phyloP scores from a whole-genome alignment of 2,113 vertebrate genomes.

The Litocranius walleri region DNA sequence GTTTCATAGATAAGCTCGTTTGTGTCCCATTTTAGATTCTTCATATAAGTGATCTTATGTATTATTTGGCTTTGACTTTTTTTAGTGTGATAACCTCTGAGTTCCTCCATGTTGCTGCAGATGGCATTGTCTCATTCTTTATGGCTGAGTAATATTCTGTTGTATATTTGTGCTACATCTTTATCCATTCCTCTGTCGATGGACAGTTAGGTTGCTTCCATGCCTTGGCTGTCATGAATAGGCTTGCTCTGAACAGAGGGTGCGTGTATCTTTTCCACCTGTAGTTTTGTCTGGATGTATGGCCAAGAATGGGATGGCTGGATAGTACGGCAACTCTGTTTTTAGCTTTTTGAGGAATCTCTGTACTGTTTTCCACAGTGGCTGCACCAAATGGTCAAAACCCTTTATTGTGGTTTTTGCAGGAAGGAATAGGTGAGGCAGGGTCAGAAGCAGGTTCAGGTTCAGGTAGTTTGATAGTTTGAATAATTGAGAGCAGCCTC shows the following conservation, averaged over 20 bases:
- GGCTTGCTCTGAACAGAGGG: background rate
- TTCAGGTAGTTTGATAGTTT: background rate
- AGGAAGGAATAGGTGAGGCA: background rate
- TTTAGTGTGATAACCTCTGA: background rate
- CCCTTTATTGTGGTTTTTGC: background rate
- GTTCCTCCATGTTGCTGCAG: background rate
- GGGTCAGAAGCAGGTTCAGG: background rate
- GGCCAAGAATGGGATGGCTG: background rate
- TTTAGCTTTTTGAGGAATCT: background rate
- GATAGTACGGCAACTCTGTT: background rate
- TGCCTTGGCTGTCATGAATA: background rate
- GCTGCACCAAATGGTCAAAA: background rate
- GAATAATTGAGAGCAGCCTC: background rate
- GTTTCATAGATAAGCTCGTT: background rate
- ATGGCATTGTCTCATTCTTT: background rate
- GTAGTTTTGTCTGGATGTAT: background rate
- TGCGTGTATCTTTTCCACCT: background rate
- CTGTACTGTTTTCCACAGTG: background rate
- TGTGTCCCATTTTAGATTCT: background rate
- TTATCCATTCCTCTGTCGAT: background rate
- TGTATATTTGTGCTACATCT: background rate
- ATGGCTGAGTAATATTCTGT: background rate
- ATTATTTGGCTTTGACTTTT: background rate
- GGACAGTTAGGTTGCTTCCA: background rate
- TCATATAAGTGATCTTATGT: background rate